phyloP scores from a whole-genome alignment of 2,888 invertebrate genomes.

The Idaea aversata region DNA sequence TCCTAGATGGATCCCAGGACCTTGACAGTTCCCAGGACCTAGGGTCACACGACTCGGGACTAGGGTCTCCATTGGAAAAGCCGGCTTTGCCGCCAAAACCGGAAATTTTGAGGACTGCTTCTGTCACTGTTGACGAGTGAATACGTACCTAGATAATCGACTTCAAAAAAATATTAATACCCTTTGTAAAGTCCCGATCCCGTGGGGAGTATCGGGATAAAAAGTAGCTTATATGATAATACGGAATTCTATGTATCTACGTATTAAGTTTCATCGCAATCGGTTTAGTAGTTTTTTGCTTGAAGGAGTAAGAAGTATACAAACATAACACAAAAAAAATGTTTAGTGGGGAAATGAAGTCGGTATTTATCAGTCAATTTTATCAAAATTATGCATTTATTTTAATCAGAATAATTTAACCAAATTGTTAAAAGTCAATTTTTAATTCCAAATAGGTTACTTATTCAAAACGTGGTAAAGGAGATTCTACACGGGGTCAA shows the following conservation, averaged over 20 bases:
- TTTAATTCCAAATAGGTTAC: background rate
- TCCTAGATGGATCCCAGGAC: conserved; percentile 7
- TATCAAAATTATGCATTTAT: background rate
- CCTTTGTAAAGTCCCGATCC: too few species aligned
- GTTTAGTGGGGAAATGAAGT: background rate
- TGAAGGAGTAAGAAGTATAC: too few species aligned
- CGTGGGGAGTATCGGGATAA: too few species aligned
- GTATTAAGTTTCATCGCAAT: too few species aligned
- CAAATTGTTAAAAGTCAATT: background rate
- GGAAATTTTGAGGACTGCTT: conserved; percentile 33
- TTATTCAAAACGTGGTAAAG: background rate
- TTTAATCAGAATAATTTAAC: background rate
- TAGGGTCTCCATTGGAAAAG: conserved; percentile 36
- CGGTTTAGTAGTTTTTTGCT: too few species aligned
- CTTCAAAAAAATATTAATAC: background rate
- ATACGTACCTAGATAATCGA: conserved; percentile 8
- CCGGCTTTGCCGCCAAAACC: conserved; percentile 62
- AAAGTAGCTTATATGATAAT: too few species aligned
- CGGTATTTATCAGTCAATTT: background rate
- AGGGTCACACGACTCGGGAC: conserved; percentile 33
- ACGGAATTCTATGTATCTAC: too few species aligned
- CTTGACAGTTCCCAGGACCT: conserved; percentile 9
- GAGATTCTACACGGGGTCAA: background rate
- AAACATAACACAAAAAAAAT: too few species aligned
- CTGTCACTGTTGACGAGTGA: conserved; percentile 16